Base-by-base conservation (phyloP, 2,888 invertebrate genomes). In the Aquatica leii region DNA sequence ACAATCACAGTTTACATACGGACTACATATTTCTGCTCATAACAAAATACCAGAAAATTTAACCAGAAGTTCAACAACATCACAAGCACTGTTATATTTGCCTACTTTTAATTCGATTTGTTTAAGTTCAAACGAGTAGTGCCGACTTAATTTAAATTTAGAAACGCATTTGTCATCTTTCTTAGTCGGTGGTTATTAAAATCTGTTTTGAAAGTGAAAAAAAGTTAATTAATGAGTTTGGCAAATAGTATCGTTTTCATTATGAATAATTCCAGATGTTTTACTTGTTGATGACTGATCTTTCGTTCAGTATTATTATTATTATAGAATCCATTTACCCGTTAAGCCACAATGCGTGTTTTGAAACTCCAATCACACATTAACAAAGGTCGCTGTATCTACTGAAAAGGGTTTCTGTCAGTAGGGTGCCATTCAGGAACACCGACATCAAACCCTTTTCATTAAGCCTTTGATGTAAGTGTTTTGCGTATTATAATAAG, bases 361-460 rank as follows among this genome's bases (percentile, higher is more conserved):
- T 61, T 61, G 61, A 56, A 56, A 61, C 56, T 61, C 34, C 56
- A 61, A 61, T 61, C 61, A 54, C 61, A 61, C 56, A 56, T 61
- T 55, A 61, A 55, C 61, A 61, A 61, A 61, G 60, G 51, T 61
- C 61, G 24, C 43, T 55, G 46, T 56, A 56, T 56, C 54, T 61
- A 31, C 50, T 43, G 49, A 15, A 43, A 56, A 55, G 56, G 54
- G 54, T 49, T n/a, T 40, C 34, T 40, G 49, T 43, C 56, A 56
- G 61, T 20, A 40, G 61, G 61, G 61, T 31, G 50, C 56, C 43
- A 61, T 61, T 61, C 61, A 61, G 49, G 31, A 50, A 24, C 54
- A 56, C 61, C 34, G 41, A 50, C 60, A 61, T 61, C 51, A 56
- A 55, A 61, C 61, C 61, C 61, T 51, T 61, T 61, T 56, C 56